A percentile compares a stretch with the other conserved stretches of the same genome.
Evolutionary conservation across 2,797 vertebrate species (phyloP).

Genomic region (Rhabdophis nuchalis): DNA sequence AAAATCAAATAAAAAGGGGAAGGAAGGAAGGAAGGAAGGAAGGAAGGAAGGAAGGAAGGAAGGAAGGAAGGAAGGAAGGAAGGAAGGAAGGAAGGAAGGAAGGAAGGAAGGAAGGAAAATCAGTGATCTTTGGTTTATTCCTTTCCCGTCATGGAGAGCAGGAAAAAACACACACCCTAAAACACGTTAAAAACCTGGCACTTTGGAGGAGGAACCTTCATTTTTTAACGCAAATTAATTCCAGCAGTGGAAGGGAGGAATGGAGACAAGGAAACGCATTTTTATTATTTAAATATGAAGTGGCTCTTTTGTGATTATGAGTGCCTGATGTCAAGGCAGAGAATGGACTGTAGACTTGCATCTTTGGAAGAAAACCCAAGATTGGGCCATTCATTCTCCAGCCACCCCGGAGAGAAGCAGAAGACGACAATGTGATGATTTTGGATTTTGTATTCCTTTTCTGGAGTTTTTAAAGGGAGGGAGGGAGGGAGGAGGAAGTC

Average conservation of each 20-base stretch:
- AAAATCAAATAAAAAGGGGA: not conserved
- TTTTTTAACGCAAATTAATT: not conserved
- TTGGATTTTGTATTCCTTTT: not conserved
- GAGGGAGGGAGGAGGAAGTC: not conserved
- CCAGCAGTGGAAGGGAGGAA: not conserved
- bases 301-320: not conserved
- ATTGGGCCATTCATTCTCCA: not conserved
- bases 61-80: too few species aligned
- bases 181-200: not conserved
- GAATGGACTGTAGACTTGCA: not conserved
- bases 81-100: too few species aligned
- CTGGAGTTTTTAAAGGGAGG: not conserved
- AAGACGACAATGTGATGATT: not conserved
- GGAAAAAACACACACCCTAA: not conserved
- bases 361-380: not conserved
- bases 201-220: not conserved
- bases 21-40: too few species aligned
- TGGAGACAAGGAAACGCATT: not conserved
- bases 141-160: not conserved
- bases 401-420: not conserved
- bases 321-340: not conserved
- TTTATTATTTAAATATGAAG: not conserved
- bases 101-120: not conserved
- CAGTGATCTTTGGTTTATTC: not conserved
- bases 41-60: too few species aligned